Percentiles rank a stretch among this genome's conserved stretches.
phyloP scores from a whole-genome alignment of 2,113 vertebrate genomes.

The Pterocles burchelli region DNA sequence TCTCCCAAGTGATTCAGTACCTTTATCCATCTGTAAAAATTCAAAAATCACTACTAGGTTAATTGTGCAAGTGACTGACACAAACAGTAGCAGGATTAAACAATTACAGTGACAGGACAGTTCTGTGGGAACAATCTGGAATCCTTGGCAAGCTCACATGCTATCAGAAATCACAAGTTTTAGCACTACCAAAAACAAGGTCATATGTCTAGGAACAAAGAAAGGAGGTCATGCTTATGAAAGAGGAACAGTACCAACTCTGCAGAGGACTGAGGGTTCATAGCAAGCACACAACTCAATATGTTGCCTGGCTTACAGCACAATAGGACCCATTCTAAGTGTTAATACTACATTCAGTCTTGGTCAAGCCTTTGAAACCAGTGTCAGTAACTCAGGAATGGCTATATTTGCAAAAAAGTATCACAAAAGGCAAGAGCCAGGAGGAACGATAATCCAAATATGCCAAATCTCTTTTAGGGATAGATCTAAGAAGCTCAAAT shows the following conservation, averaged over 20 bases:
- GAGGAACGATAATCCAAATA: not conserved
- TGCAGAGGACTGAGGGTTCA: not conserved
- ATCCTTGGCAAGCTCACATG: not conserved
- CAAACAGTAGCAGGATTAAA: not conserved
- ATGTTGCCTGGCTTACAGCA: not conserved
- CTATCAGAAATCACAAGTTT: not conserved
- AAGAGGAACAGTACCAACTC: not conserved
- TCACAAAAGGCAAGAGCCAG: not conserved
- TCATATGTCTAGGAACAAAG: constrained; percentile 1
- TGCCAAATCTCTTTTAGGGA: not conserved
- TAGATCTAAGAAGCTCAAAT: not conserved
- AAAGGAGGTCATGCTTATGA: not conserved
- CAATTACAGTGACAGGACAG: not conserved
- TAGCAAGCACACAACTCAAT: not conserved
- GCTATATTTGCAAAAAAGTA: not conserved
- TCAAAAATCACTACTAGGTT: not conserved
- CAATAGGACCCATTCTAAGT: not conserved
- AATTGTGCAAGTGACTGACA: not conserved
- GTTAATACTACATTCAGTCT: not conserved
- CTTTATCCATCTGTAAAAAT: not conserved
- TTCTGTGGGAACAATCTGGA: not conserved
- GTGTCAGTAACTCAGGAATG: not conserved
- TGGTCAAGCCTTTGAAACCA: not conserved
- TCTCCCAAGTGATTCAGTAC: not conserved
- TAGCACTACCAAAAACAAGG: not conserved